Conservation (phyloP, 2,797 vertebrate genomes). For the Cygnus olor region DNA sequence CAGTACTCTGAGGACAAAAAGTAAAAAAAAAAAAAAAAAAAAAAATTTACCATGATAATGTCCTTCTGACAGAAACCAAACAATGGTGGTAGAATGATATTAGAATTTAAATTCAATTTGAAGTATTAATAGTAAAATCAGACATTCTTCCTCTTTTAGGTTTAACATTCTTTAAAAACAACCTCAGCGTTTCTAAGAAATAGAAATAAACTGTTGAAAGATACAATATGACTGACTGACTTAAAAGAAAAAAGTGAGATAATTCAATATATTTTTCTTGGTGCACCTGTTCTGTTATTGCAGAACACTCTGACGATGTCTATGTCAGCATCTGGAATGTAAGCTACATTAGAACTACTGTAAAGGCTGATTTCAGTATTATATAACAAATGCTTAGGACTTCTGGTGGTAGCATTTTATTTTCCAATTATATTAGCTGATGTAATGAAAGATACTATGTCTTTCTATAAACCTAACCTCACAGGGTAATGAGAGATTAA, state of each 20-base stretch:
- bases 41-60: not conserved
- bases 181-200: not conserved
- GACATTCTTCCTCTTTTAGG: not conserved
- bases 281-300: not conserved
- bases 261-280: not conserved
- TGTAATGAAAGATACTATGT: not conserved
- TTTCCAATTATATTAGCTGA: not conserved
- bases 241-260: not conserved
- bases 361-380: not conserved
- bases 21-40: not conserved
- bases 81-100: not conserved
- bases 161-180: not conserved
- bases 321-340: not conserved
- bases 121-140: constrained; percentile 3
- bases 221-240: not conserved
- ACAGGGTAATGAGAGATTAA: not conserved
- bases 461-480: not conserved
- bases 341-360: not conserved
- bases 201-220: not conserved
- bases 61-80: not conserved
- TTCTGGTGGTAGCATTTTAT: not conserved
- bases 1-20: not conserved
- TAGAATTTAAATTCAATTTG: not conserved
- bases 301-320: not conserved
- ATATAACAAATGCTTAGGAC: not conserved